Percentiles rank a stretch among this genome's conserved stretches.
Evolutionary conservation across 2,797 vertebrate species (phyloP).

Genomic region (Mormyrops boulengeri): DNA sequence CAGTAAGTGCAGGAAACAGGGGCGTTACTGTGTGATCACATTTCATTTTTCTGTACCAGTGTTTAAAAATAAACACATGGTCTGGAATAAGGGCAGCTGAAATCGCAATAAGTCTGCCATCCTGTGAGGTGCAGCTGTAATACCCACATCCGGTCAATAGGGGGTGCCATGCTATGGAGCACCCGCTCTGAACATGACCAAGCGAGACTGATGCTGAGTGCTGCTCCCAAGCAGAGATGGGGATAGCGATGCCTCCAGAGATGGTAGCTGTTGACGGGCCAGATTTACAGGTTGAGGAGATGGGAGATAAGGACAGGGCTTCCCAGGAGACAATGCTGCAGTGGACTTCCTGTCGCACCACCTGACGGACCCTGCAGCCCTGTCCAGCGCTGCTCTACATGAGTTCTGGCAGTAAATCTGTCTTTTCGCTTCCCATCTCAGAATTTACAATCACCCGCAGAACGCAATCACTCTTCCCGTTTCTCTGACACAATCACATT

Average conservation of each 20-base stretch:
- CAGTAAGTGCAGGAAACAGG: neutral
- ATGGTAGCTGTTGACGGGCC: neutral
- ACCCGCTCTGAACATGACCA: neutral
- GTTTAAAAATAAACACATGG: neutral
- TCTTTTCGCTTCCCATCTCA: constrained; percentile 11
- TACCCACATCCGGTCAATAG: neutral
- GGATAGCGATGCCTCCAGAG: neutral
- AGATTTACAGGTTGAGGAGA: neutral
- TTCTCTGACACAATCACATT: constrained; percentile 20
- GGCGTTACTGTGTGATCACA: neutral
- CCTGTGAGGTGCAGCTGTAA: neutral
- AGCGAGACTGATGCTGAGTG: neutral
- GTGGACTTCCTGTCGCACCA: neutral
- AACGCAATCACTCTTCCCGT: constrained; percentile 28
- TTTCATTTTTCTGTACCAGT: neutral
- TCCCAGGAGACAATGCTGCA: neutral
- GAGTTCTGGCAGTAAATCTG: neutral
- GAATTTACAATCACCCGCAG: neutral
- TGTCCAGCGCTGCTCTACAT: neutral
- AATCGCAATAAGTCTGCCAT: neutral
- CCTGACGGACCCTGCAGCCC: neutral
- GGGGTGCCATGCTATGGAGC: neutral
- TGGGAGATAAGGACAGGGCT: neutral
- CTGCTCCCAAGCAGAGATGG: neutral
- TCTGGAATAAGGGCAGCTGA: neutral